Percentiles rank a stretch among this genome's conserved stretches.
These are phyloP conservation scores for Xenus cinereus DNA, from an alignment of 2,113 vertebrate species.

Conservation along the genomic window DNA sequence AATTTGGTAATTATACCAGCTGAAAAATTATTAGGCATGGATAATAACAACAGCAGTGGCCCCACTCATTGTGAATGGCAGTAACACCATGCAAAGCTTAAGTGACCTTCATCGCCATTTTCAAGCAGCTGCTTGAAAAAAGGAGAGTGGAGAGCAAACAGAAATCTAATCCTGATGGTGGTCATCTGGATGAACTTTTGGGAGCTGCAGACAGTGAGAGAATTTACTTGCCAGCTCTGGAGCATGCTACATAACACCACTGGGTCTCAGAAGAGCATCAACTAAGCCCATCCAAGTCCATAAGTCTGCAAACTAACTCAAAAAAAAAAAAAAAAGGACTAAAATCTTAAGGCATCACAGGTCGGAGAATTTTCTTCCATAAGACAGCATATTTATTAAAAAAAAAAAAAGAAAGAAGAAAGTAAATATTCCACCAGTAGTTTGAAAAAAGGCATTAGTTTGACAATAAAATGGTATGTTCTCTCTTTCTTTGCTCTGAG, in stretches of 20 bases:
- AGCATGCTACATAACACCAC: rapidly evolving
- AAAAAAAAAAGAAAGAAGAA: neutral
- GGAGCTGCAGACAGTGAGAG: neutral
- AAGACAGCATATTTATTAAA: neutral
- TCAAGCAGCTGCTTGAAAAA: neutral
- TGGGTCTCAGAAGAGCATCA: neutral
- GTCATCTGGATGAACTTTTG: neutral
- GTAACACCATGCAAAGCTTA: neutral
- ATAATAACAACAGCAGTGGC: neutral
- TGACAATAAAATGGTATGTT: neutral
- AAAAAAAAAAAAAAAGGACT: neutral
- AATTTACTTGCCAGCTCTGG: neutral
- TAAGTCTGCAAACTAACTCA: neutral
- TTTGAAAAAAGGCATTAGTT: neutral
- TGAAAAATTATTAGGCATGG: neutral
- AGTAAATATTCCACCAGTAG: rapidly evolving
- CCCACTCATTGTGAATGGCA: neutral
- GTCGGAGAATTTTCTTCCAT: neutral
- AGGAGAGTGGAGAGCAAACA: neutral
- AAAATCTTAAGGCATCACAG: neutral
- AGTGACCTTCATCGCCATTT: neutral
- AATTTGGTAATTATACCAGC: neutral
- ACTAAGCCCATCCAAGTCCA: rapidly evolving
- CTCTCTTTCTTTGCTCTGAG: neutral
- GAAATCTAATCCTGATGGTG: neutral